These are phyloP conservation scores for Ditula angustiorana DNA, from an alignment of 2,888 invertebrate genomes.

Conservation along the genomic window DNA sequence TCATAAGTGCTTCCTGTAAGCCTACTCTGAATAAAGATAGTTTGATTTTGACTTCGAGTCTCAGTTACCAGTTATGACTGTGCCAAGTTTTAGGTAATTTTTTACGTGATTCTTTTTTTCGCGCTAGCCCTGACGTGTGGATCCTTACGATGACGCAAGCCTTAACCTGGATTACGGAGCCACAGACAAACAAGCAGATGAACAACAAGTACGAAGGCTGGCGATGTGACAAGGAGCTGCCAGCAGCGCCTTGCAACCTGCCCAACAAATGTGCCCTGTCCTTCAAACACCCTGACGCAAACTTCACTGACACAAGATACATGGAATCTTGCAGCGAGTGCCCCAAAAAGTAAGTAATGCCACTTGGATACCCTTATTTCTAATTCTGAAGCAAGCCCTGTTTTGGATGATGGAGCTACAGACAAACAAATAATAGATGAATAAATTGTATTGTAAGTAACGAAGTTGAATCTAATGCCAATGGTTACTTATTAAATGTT, in stretches of 20 bases:
- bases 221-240: conserved; percentile 91
- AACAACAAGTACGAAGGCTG: conserved; percentile 90
- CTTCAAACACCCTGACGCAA: conserved; percentile 91
- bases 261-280: conserved; percentile 93
- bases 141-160: conserved; percentile 95
- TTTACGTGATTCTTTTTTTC: not conserved
- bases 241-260: conserved; percentile 91
- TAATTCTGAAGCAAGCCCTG: too few relatives aligned
- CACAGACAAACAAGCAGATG: conserved; percentile 88
- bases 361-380: too few relatives aligned
- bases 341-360: conserved; percentile 87
- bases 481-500: too few relatives aligned
- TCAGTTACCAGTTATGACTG: too few relatives aligned
- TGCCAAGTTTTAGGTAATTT: too few relatives aligned
- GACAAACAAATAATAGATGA: too few relatives aligned
- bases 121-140: conserved; percentile 92
- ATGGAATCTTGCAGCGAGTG: conserved; percentile 95
- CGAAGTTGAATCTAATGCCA: too few relatives aligned
- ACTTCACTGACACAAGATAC: conserved; percentile 93
- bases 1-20: too few relatives aligned
- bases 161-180: conserved; percentile 96
- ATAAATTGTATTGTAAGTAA: too few relatives aligned
- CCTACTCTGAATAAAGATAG: too few relatives aligned
- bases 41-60: too few relatives aligned
- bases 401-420: too few relatives aligned